phyloP scores from a whole-genome alignment of 2,113 vertebrate species.

The Pterophyllum scalare region DNA sequence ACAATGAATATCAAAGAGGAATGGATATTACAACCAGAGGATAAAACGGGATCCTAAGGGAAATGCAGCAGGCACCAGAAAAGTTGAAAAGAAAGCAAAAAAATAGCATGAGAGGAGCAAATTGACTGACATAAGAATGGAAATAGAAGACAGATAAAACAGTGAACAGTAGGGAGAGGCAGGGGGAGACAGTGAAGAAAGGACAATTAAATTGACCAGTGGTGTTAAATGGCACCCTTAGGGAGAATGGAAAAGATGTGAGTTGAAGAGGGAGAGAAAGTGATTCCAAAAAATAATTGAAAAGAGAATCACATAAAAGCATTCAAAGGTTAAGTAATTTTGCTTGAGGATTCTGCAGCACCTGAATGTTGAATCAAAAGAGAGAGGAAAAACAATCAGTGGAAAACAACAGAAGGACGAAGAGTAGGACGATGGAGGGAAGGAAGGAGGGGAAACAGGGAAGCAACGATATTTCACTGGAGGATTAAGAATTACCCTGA shows the following conservation, averaged over 20 bases:
- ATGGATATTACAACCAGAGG: conserved; percentile 39
- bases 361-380: conserved; percentile 27
- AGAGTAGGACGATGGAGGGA: conserved; percentile 2
- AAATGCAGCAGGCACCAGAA: conserved; percentile 18
- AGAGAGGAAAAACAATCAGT: conserved; percentile 4
- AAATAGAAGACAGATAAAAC: conserved; percentile 29
- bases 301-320: conserved; percentile 5
- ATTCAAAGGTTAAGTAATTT: conserved; percentile 40
- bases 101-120: conserved; percentile 26
- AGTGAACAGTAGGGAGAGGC: neutral
- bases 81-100: conserved; percentile 45
- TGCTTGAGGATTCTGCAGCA: conserved; percentile 21
- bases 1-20: conserved; percentile 24
- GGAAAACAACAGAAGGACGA: conserved; percentile 5
- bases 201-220: conserved; percentile 44
- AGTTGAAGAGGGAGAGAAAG: conserved; percentile 5
- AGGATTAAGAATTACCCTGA: conserved; percentile 54
- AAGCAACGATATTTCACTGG: conserved; percentile 35
- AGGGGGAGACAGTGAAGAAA: conserved; percentile 15
- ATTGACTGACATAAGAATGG: conserved; percentile 24
- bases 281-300: neutral
- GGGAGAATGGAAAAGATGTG: conserved; percentile 6
- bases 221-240: conserved; percentile 41
- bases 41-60: conserved; percentile 42
- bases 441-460: conserved; percentile 5